A percentile compares a stretch with the other conserved stretches of the same genome.
phyloP scores from a whole-genome alignment of 2,113 vertebrate genomes.

The Terrapene triunguis region DNA sequence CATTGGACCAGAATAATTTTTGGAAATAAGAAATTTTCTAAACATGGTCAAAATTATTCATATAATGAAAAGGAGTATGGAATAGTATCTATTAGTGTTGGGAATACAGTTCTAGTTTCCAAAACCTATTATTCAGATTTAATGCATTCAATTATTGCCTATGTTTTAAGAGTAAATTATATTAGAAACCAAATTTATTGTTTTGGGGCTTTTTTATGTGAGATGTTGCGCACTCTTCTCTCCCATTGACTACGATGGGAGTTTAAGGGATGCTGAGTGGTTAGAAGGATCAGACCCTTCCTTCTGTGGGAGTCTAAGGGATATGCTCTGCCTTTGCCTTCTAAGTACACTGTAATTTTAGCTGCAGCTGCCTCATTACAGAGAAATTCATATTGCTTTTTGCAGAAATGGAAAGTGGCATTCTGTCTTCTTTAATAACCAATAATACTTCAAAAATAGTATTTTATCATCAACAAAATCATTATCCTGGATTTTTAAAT shows the following conservation, averaged over 20 bases:
- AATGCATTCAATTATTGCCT: neutral
- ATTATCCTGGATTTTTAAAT: neutral
- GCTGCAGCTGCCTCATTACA: neutral
- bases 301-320: neutral
- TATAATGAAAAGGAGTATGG: neutral
- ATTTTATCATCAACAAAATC: neutral
- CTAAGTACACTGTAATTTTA: neutral
- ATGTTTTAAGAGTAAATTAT: neutral
- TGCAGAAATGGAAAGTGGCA: neutral
- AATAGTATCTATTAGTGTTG: neutral
- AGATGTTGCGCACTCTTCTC: neutral
- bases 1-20: neutral
- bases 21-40: neutral
- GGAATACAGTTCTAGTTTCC: neutral
- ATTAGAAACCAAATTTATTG: neutral
- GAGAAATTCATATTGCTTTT: neutral
- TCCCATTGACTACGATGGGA: neutral
- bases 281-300: neutral
- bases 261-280: neutral
- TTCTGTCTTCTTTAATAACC: neutral
- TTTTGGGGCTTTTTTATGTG: neutral
- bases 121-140: neutral
- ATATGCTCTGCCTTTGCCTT: neutral
- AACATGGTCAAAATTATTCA: neutral
- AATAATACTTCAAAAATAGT: neutral